Conservation (phyloP, 1,140 invertebrate genomes). For the Drosophila kepulauana region DNA sequence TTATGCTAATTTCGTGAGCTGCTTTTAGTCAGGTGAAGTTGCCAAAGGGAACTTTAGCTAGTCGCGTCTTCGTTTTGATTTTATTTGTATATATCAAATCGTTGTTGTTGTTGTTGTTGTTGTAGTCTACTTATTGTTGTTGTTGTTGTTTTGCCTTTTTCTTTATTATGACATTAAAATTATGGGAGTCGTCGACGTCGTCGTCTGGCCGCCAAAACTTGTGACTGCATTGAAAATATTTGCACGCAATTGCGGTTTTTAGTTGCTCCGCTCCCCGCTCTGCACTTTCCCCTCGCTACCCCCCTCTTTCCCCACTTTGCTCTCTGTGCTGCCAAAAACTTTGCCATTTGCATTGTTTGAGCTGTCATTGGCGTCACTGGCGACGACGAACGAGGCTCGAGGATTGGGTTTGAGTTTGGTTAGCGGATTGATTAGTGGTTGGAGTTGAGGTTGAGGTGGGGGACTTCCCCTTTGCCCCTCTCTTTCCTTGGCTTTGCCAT, state of each 20-base stretch:
- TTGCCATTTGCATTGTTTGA: conserved; percentile 76
- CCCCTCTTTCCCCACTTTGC: neutral
- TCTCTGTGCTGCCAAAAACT: conserved; percentile 36
- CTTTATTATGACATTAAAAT: conserved; percentile 84
- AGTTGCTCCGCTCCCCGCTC: conserved; percentile 21
- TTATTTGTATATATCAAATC: neutral
- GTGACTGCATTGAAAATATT: conserved; percentile 79
- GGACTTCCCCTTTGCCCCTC: too few relatives aligned
- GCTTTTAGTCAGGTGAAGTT: neutral
- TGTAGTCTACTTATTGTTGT: neutral
- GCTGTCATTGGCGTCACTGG: conserved; percentile 62
- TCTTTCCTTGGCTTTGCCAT: conserved; percentile 19
- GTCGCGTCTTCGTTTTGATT: neutral
- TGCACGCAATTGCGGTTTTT: conserved; percentile 82
- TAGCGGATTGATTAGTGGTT: conserved; percentile 44
- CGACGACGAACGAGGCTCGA: neutral
- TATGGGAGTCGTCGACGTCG: conserved; percentile 61
- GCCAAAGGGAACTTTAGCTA: too few relatives aligned
- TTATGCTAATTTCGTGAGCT: conserved; percentile 20
- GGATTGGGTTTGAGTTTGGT: conserved; percentile 7
- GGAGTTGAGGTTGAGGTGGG: neutral
- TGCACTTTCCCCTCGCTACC: neutral
- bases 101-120: neutral
- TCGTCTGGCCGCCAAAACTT: conserved; percentile 63
- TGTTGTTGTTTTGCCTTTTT: conserved; percentile 32